These are phyloP conservation scores for Podarcis muralis DNA, from an alignment of 2,113 vertebrate genomes.

Conservation along the genomic window DNA sequence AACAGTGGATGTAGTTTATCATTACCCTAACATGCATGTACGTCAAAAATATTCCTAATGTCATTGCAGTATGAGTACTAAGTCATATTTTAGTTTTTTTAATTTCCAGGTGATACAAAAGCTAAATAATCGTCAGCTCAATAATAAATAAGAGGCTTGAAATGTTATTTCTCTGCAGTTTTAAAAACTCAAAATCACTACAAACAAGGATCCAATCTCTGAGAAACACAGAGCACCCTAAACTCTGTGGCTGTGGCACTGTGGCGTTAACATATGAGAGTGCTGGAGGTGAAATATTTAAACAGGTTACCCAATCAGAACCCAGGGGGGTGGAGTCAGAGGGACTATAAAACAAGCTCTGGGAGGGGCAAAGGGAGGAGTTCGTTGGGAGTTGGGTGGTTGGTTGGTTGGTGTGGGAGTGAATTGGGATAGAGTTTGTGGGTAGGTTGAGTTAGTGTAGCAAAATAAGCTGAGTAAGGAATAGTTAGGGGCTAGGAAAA, in stretches of 20 bases:
- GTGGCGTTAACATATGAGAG: no score
- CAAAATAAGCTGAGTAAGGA: no score
- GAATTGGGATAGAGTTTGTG: no score
- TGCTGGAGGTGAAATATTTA: no score
- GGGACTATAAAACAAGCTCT: no score
- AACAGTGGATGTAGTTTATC: neutral
- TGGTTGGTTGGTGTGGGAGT: no score
- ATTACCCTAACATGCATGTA: neutral
- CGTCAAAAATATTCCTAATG: neutral
- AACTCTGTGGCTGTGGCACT: neutral
- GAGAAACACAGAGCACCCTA: neutral
- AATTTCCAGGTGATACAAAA: neutral
- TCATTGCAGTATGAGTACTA: neutral
- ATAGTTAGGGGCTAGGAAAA: no score
- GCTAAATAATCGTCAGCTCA: neutral
- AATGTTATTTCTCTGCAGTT: neutral
- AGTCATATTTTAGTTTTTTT: neutral
- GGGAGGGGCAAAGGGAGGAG: no score
- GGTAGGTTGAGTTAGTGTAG: no score
- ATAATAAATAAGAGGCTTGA: neutral
- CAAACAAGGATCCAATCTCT: conserved; percentile 5
- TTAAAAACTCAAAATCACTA: neutral
- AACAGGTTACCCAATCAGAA: no score
- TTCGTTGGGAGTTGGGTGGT: no score
- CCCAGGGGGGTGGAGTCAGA: no score